Percentiles rank a stretch among this genome's conserved stretches.
phyloP scores from a whole-genome alignment of 2,888 invertebrate species.

The Allacma fusca region DNA sequence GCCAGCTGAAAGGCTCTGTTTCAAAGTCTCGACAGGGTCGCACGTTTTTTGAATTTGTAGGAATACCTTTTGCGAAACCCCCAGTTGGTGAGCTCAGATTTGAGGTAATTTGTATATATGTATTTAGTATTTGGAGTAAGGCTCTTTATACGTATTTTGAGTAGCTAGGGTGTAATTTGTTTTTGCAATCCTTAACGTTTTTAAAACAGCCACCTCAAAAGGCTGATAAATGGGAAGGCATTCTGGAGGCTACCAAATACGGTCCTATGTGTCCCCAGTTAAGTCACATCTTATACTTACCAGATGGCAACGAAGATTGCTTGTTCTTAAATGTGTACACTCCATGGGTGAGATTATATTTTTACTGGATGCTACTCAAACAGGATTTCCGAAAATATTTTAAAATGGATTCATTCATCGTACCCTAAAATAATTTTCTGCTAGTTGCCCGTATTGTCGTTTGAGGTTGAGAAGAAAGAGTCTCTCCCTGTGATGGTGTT shows the following conservation, averaged over 20 bases:
- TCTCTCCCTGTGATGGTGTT: conserved; percentile 33
- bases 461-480: too few species aligned
- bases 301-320: conserved; percentile 32
- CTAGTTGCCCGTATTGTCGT: background rate
- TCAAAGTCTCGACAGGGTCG: too few species aligned
- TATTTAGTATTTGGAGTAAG: background rate
- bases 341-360: background rate
- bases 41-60: too few species aligned
- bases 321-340: conserved; percentile 32
- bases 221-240: conserved; percentile 23
- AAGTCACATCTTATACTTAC: background rate
- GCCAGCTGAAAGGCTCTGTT: too few species aligned
- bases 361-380: background rate
- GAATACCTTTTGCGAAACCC: conserved; percentile 44
- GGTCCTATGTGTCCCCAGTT: conserved; percentile 31
- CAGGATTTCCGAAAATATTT: background rate
- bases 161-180: too few species aligned
- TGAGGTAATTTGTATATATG: conserved; percentile 15
- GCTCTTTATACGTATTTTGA: background rate
- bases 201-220: conserved; percentile 13
- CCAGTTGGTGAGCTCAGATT: conserved; percentile 38
- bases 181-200: background rate
- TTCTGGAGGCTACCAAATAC: conserved; percentile 12
- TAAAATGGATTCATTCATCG: too few species aligned
- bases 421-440: too few species aligned